Base-by-base conservation (phyloP, 2,113 vertebrate species). In the Gorsachius goisagi region DNA sequence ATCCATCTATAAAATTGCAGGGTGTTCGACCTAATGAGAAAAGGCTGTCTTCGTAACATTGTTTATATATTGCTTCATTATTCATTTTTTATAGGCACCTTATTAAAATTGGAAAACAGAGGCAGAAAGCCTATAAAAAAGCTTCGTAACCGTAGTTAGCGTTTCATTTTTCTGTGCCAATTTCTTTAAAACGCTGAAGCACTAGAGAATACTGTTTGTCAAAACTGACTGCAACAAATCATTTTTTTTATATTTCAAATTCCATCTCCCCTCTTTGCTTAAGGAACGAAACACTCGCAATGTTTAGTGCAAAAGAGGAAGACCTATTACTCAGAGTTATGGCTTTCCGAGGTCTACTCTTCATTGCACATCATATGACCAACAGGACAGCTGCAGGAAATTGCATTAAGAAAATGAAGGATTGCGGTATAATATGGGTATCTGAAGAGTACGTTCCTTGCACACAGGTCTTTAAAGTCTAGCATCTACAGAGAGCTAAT, bases 21-120 rank as follows among this genome's bases (percentile, higher is more conserved):
- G 33, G 44, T n/a, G 15, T 58, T 44, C 71, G 32, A 62, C 60
- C 20, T 86, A 95, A 96, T 79, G 49, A 73, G 45, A 67, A 96
- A 89, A 75, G 30, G 58, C 73, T 96, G 94, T 53, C 62, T 85
- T 91, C 16, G 1, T 64, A 93, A 92, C 16, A 9, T 37, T 95
- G 91, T 91, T 97, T 91, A 68, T 96, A 73, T 88, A 93, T 71
- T 45, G 82, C 64, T 94, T 79, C 68, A 66, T 93, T 96, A 85
- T 84, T 95, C 90, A 59, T 90, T 92, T 92, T 92, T 96, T 63
- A 94, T 47, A 76, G 90, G 83, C 35, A 60, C n/a, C 76, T 96
- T 94, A 94, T 95, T 93, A 96, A 94, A 93, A 93, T 41, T 78
- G 83, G 86, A 93, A 95, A 96, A 88, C 71, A 95, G 81, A 91